Evolutionary conservation across 1,140 invertebrate genomes (phyloP).

Genomic region (Euwallacea similis): DNA sequence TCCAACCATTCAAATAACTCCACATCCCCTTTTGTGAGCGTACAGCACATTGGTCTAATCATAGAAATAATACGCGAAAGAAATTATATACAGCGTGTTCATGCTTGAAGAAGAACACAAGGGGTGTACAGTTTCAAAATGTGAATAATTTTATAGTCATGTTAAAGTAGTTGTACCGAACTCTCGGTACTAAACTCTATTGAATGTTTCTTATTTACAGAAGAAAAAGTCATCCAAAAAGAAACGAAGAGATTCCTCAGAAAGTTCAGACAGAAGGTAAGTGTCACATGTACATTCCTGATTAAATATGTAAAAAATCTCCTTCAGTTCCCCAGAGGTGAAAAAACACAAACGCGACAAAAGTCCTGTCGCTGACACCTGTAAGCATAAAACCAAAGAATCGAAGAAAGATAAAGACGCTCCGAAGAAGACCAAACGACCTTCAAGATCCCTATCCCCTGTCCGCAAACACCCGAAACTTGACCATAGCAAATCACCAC

Average conservation of each 20-base stretch:
- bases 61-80: too few species aligned
- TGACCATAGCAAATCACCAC: constrained; percentile 17
- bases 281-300: neutral
- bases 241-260: constrained; percentile 33
- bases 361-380: neutral
- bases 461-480: neutral
- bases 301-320: constrained; percentile 4
- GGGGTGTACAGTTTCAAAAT: too few species aligned
- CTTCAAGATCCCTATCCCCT: constrained; percentile 15
- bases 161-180: too few species aligned
- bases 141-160: too few species aligned
- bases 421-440: constrained; percentile 12
- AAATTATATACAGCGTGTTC: too few species aligned
- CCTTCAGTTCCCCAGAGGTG: constrained; percentile 44
- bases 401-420: constrained; percentile 34
- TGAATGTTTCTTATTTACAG: constrained; percentile 26
- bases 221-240: constrained; percentile 37
- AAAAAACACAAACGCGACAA: constrained; percentile 41
- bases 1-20: too few species aligned
- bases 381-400: constrained; percentile 12
- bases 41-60: too few species aligned
- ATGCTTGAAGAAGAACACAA: too few species aligned
- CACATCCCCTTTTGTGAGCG: too few species aligned
- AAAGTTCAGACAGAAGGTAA: constrained; percentile 43
- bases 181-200: too few species aligned